A percentile compares a stretch with the other conserved stretches of the same genome.
Evolutionary conservation across 2,113 vertebrate species (phyloP).

Genomic region (Oxyura jamaicensis): DNA sequence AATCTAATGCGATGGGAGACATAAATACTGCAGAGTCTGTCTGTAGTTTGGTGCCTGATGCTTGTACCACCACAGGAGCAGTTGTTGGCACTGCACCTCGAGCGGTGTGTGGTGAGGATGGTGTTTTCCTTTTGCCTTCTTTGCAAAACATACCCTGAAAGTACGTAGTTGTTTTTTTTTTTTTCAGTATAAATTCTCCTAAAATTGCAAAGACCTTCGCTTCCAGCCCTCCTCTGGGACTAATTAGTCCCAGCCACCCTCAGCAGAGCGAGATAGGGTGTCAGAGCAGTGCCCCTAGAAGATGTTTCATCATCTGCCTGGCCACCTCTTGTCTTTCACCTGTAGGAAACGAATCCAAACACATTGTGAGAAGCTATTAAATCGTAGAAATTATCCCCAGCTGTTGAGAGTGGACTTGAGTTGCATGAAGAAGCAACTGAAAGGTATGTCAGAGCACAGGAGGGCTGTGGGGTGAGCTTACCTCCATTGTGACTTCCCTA

Average conservation of each 20-base stretch:
- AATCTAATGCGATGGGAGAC: background rate
- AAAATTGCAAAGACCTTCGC: background rate
- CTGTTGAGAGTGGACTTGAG: background rate
- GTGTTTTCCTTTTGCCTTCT: background rate
- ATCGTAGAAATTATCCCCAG: background rate
- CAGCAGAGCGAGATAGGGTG: background rate
- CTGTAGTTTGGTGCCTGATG: background rate
- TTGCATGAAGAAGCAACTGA: background rate
- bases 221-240: background rate
- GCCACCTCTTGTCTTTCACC: background rate
- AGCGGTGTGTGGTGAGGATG: background rate
- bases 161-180: rapidly evolving
- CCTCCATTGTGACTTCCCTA: background rate
- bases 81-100: background rate
- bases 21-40: background rate
- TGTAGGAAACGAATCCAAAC: background rate
- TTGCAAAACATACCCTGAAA: background rate
- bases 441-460: background rate
- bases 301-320: background rate
- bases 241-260: background rate
- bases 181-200: background rate
- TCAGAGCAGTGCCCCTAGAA: rapidly evolving
- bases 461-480: background rate
- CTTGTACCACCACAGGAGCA: background rate
- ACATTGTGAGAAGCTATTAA: background rate